A percentile compares a stretch with the other conserved stretches of the same genome.
Conservation (phyloP, 1,140 invertebrate species). For the Coptotermes formosanus region DNA sequence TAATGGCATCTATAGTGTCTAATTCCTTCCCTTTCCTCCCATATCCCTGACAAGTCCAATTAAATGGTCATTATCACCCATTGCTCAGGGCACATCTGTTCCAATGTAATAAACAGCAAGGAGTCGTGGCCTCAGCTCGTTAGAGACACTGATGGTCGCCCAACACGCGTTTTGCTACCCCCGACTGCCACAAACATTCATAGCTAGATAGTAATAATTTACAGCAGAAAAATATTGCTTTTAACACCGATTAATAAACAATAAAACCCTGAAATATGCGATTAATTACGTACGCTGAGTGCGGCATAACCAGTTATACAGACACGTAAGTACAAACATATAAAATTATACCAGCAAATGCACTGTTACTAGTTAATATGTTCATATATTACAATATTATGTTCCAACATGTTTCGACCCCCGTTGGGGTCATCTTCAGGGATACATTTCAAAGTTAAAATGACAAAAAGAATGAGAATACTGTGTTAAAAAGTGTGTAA, state of each 20-base stretch:
- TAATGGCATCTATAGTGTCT: background rate
- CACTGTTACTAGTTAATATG: too few species aligned
- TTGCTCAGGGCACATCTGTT: background rate
- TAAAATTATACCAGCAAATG: too few species aligned
- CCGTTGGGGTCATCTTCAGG: too few species aligned
- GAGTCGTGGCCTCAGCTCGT: background rate
- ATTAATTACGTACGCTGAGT: too few species aligned
- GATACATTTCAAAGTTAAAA: too few species aligned
- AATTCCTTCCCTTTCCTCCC: background rate
- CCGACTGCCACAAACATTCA: background rate
- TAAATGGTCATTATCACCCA: conserved; percentile 9
- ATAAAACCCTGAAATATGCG: background rate
- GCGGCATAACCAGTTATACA: too few species aligned
- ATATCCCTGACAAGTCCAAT: conserved; percentile 15
- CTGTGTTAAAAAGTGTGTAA: too few species aligned
- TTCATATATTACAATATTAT: too few species aligned
- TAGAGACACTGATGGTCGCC: background rate
- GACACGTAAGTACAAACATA: too few species aligned
- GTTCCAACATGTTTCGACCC: too few species aligned
- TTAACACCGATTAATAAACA: background rate
- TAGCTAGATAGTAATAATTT: background rate
- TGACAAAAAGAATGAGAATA: too few species aligned
- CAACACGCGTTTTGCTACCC: background rate
- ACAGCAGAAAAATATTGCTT: background rate
- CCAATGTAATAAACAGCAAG: background rate